A percentile compares a stretch with the other conserved stretches of the same genome.
Evolutionary conservation across 2,797 vertebrate species (phyloP).

Genomic region (Lerista edwardsae): DNA sequence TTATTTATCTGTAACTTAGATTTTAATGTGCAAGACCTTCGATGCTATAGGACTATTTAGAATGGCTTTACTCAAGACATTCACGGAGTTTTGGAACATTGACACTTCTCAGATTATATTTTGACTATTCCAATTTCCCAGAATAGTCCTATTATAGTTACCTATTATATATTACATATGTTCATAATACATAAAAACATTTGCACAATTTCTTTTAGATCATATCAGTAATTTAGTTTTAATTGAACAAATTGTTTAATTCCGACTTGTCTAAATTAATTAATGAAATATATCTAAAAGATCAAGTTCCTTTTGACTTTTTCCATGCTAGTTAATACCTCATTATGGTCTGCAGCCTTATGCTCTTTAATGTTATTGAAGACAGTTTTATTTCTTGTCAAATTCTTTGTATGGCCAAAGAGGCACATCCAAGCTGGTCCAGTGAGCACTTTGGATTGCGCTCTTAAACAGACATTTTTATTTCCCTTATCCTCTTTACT

Average conservation of each 20-base stretch:
- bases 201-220: not conserved
- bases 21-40: not conserved
- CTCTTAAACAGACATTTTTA: not conserved
- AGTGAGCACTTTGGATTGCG: no score
- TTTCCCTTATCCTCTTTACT: not conserved
- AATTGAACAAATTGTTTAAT: not conserved
- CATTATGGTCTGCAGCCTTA: not conserved
- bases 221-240: not conserved
- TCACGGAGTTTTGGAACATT: not conserved
- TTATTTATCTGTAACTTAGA: not conserved
- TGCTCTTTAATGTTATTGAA: no score
- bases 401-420: not conserved
- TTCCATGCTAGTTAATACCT: not conserved
- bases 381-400: not conserved
- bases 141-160: no score
- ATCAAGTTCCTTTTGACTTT: not conserved
- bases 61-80: not conserved
- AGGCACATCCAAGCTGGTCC: not conserved
- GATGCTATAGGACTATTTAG: not conserved
- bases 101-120: not conserved
- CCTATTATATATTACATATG: no score
- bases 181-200: not conserved
- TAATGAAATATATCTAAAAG: not conserved
- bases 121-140: not conserved
- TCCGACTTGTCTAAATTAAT: not conserved